phyloP scores from a whole-genome alignment of 2,113 vertebrate species.

The Coptodon rendalli region DNA sequence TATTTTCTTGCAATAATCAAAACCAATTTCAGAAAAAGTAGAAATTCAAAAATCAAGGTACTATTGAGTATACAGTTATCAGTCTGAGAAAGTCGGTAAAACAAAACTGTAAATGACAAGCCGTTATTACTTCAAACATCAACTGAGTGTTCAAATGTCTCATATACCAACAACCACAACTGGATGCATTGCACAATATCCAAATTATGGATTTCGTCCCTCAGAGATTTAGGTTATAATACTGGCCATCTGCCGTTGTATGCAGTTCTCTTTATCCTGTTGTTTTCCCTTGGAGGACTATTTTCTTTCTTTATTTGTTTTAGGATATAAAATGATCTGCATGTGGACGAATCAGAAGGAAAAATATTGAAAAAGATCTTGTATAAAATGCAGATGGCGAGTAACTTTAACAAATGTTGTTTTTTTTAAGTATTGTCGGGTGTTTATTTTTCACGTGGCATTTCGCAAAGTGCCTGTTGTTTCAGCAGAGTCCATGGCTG shows the following conservation, averaged over 20 bases:
- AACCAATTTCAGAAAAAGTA: neutral
- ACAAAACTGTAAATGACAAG: neutral
- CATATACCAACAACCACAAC: neutral
- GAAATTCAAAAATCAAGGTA: neutral
- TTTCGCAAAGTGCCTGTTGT: conserved; percentile 39
- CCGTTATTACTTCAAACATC: neutral
- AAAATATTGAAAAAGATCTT: neutral
- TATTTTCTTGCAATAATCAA: neutral
- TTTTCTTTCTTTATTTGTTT: neutral
- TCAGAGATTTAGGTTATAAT: neutral
- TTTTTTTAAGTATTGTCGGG: neutral
- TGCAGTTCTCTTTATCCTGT: neutral
- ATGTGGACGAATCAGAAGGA: neutral
- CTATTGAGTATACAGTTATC: neutral
- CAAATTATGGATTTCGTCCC: neutral
- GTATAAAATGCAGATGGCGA: neutral
- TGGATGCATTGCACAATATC: neutral
- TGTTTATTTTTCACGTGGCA: conserved; percentile 25
- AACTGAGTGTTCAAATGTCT: neutral
- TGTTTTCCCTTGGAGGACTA: neutral
- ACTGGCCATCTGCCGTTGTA: neutral
- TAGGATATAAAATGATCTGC: neutral
- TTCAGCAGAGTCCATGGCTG: conserved; percentile 34
- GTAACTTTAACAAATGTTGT: neutral
- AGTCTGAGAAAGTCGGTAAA: neutral